A percentile compares a stretch with the other conserved stretches of the same genome.
phyloP scores from a whole-genome alignment of 2,888 invertebrate genomes.

The Lymantria dispar region DNA sequence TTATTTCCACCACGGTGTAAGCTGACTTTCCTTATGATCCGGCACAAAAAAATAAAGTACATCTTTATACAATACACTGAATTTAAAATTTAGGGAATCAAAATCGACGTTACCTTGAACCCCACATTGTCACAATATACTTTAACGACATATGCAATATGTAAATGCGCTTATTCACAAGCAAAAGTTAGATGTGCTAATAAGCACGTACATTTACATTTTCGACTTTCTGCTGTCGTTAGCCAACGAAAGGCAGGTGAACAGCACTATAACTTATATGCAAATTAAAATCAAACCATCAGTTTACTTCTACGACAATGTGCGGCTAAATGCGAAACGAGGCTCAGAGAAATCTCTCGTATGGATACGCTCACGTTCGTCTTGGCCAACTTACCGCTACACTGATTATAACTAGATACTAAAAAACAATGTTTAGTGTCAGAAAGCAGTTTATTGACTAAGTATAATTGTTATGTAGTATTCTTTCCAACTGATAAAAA shows the following conservation, averaged over 20 bases:
- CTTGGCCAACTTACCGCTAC: slow-evolving; percentile 50
- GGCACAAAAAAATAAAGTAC: no score
- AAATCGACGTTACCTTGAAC: no score
- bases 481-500: slow-evolving; percentile 88
- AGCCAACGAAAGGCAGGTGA: not conserved
- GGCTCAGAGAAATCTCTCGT: slow-evolving; percentile 47
- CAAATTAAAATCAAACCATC: slow-evolving; percentile 14
- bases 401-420: slow-evolving; percentile 23
- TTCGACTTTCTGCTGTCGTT: slow-evolving; percentile 15
- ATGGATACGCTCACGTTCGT: slow-evolving; percentile 41
- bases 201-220: not conserved
- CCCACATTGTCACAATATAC: no score
- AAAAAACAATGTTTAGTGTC: slow-evolving; percentile 33
- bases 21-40: no score
- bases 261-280: slow-evolving; percentile 12
- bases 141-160: no score
- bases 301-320: slow-evolving; percentile 29
- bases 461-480: slow-evolving; percentile 43
- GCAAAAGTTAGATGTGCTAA: not conserved
- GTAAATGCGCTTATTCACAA: not conserved
- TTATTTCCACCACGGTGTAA: no score
- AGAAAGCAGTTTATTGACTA: slow-evolving; percentile 23
- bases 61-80: no score
- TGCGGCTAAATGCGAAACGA: slow-evolving; percentile 29
- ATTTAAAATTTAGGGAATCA: no score